A percentile compares a stretch with the other conserved stretches of the same genome.
Conservation (phyloP, 2,113 vertebrate genomes). For the Tragelaphus scriptus region DNA sequence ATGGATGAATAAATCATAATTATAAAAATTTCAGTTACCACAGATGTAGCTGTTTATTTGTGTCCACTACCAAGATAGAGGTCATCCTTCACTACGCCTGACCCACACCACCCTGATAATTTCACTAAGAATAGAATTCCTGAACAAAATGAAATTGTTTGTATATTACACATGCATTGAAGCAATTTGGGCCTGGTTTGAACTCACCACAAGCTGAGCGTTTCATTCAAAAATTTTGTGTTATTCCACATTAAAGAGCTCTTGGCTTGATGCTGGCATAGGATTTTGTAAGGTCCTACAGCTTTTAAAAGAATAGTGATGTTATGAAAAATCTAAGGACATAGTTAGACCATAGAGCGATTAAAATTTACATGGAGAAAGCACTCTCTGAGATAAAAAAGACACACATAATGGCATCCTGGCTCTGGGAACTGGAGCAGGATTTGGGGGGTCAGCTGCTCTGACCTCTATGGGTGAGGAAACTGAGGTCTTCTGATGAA, state of each 20-base stretch:
- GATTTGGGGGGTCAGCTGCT: neutral
- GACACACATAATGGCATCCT: neutral
- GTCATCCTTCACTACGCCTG: neutral
- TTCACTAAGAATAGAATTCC: neutral
- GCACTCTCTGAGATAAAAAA: neutral
- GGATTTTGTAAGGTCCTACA: neutral
- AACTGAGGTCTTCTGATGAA: neutral
- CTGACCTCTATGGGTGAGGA: neutral
- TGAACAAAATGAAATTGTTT: constrained; percentile 12
- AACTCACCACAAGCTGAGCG: neutral
- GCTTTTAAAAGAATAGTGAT: constrained; percentile 24
- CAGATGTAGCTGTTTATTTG: constrained; percentile 21
- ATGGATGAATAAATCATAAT: constrained; percentile 6
- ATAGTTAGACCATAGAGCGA: neutral
- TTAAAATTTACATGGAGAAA: neutral
- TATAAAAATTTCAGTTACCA: neutral
- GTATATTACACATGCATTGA: neutral
- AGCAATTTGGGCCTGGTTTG: neutral
- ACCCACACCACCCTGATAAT: neutral
- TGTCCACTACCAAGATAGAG: neutral
- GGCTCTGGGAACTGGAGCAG: neutral
- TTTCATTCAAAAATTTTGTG: neutral
- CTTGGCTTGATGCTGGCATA: neutral
- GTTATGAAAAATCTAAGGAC: neutral
- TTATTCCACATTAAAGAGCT: neutral